A percentile compares a stretch with the other conserved stretches of the same genome.
These are phyloP conservation scores for Pachycephala philippinensis DNA, from an alignment of 2,113 vertebrate species.

Conservation along the genomic window DNA sequence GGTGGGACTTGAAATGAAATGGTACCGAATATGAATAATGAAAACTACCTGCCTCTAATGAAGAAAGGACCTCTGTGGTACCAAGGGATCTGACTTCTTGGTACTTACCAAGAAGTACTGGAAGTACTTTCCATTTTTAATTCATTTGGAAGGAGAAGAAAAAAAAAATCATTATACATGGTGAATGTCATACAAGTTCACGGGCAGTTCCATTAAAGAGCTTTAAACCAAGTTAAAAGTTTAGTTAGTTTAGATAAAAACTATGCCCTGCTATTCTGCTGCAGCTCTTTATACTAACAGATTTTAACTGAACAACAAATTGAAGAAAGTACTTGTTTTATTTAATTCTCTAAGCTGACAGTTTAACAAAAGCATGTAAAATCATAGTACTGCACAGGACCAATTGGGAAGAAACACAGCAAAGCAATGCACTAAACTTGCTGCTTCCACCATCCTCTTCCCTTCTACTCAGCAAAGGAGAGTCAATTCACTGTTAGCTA, in stretches of 20 bases:
- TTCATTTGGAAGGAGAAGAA: neutral
- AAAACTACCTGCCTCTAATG: conserved; percentile 22
- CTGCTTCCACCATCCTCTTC: neutral
- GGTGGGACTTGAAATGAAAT: neutral
- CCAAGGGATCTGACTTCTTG: conserved; percentile 32
- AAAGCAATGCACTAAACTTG: neutral
- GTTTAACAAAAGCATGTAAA: neutral
- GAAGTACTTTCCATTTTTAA: conserved; percentile 48
- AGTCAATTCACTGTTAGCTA: neutral
- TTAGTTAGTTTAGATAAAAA: neutral
- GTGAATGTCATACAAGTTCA: neutral
- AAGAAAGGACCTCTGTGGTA: neutral
- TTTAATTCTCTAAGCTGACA: neutral
- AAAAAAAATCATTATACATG: neutral
- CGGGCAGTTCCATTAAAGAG: neutral
- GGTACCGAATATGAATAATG: neutral
- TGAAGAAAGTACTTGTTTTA: neutral
- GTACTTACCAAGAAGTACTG: conserved; percentile 26
- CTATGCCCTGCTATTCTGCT: neutral
- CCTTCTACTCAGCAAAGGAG: neutral
- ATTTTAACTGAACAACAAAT: neutral
- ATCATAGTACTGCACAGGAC: accelerated
- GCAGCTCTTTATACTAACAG: neutral
- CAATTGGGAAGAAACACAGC: neutral
- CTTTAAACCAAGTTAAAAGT: neutral